Percentiles rank a stretch among this genome's conserved stretches.
phyloP scores from a whole-genome alignment of 1,140 invertebrate species.

The Neodiprion lecontei region DNA sequence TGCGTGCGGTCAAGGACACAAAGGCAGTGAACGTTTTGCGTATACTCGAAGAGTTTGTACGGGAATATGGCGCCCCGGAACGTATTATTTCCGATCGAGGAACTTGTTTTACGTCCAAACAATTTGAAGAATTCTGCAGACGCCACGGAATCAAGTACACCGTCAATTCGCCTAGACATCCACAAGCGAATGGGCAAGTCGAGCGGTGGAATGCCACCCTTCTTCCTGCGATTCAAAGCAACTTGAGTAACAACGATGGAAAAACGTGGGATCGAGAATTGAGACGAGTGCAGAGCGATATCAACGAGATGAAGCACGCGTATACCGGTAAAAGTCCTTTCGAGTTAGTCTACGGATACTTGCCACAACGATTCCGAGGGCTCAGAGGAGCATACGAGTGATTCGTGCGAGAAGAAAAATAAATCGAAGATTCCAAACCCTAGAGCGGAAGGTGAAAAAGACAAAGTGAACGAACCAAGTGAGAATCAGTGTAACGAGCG shows the following conservation, averaged over 20 bases:
- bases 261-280: neutral
- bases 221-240: neutral
- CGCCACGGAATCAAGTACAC: constrained; percentile 14
- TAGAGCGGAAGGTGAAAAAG: too few relatives aligned
- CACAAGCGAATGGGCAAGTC: constrained; percentile 14
- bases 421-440: too few relatives aligned
- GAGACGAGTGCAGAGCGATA: constrained; percentile 1
- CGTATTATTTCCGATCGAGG: constrained; percentile 22
- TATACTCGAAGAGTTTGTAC: constrained; percentile 15
- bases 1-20: constrained; percentile 16
- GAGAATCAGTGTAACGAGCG: too few relatives aligned
- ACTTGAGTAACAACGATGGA: neutral
- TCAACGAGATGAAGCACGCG: constrained; percentile 4
- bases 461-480: too few relatives aligned
- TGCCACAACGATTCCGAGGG: constrained; percentile 1
- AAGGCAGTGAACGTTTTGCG: neutral
- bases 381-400: too few relatives aligned
- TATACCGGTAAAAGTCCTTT: constrained; percentile 6
- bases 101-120: constrained; percentile 24
- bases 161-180: constrained; percentile 15
- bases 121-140: constrained; percentile 21
- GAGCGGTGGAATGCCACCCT: constrained; percentile 16
- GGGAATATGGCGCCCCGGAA: constrained; percentile 12
- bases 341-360: constrained; percentile 16
- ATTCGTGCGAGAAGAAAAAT: too few relatives aligned